Base-by-base conservation (phyloP, 1,140 invertebrate genomes). In the Drosophila bocki region DNA sequence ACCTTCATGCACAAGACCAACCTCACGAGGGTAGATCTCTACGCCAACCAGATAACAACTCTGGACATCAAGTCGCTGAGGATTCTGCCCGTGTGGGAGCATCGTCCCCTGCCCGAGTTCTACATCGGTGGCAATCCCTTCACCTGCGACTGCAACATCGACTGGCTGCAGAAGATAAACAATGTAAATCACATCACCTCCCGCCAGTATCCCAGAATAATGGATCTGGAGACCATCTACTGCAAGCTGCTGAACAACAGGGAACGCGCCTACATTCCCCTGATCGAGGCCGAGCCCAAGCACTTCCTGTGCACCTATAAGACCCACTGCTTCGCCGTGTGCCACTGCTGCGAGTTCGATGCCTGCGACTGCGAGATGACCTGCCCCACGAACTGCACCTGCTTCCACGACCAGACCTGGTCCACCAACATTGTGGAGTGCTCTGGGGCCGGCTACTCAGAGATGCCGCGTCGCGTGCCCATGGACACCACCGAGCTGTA, bases 311-410 rank as follows among this genome's bases (percentile, higher is more conserved):
- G 98, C 94, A 95, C 96, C 50, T 98, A 99, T 93, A 97, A 97
- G 93, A 97, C 97, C 9, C 98, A 98, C 88, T 99, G 98, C 93
- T 98, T 98, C 92, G 96, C 97, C 5, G 94, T 98, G 44, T 98
- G 98, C 87, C 97, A 98, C 91, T 98, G 98, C 94, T 99, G 98
- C 93, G 97, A 98, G 93, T 98, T 98, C 93, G 97, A 98, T 92
- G 97, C 97, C 54, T 98, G 98, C 94, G 97, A 98, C 94, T 98
- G 97, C 93, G 97, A 98, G 94, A 98, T 98, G 97, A 98, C 96
- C 54, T 99, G 98, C 92, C 98, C 98, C 15, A 96, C 95, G 47
- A 98, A 98, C 93, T 99, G 98, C 93, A 97, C 97, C 17, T 98
- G 98, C 91, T 98, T 98, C 94, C 97, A 98, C 92, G 97, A 98